A percentile compares a stretch with the other conserved stretches of the same genome.
Conservation (phyloP, 2,113 vertebrate genomes). For the Acinonyx jubatus region DNA sequence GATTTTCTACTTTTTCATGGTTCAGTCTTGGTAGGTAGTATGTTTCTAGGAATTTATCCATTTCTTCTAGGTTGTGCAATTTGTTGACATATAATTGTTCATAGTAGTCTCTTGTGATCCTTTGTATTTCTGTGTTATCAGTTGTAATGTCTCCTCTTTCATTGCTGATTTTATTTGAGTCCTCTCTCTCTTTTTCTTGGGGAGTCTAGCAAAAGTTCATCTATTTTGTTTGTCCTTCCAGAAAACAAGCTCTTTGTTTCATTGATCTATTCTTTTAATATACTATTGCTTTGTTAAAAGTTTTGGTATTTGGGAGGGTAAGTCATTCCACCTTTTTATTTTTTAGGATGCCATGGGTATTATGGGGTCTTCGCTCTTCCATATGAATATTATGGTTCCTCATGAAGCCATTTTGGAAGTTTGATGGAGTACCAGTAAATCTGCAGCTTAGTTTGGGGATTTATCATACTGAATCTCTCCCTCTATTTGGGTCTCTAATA, state of each 20-base stretch:
- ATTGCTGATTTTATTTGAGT: neutral
- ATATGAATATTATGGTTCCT: neutral
- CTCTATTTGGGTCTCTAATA: neutral
- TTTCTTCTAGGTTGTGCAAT: neutral
- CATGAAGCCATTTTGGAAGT: neutral
- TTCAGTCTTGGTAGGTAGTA: neutral
- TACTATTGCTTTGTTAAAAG: neutral
- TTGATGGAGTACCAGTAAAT: neutral
- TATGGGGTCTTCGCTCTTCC: neutral
- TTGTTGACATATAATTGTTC: neutral
- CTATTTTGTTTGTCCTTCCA: neutral
- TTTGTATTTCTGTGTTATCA: neutral
- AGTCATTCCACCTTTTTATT: neutral
- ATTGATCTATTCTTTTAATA: neutral
- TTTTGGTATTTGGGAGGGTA: neutral
- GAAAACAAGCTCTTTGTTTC: neutral
- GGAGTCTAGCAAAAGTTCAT: neutral
- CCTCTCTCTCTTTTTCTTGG: neutral
- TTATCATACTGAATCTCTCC: neutral
- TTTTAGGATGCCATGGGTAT: neutral
- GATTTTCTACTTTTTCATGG: neutral
- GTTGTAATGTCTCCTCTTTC: neutral
- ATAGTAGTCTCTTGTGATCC: neutral
- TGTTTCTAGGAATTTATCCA: neutral
- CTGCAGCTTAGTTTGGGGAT: neutral